phyloP scores from a whole-genome alignment of 2,888 invertebrate species.

The Opisthograptis luteolata region DNA sequence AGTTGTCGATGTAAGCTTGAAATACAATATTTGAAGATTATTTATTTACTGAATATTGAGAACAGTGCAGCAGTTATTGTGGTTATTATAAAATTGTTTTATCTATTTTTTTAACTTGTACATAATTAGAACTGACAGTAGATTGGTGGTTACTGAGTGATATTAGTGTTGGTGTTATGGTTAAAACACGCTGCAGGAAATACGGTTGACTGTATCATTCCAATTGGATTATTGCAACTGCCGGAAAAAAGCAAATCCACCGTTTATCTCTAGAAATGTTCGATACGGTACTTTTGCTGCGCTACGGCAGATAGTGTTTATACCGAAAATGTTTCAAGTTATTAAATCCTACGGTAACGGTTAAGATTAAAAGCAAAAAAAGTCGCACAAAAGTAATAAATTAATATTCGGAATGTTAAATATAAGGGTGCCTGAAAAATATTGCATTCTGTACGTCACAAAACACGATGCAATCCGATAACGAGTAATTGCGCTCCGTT shows the following conservation, averaged over 20 bases:
- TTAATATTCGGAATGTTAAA: conserved; percentile 45
- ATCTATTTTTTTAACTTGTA: conserved; percentile 59
- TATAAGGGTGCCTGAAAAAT: conserved; percentile 60
- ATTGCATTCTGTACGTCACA: conserved; percentile 70
- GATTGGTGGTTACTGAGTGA: conserved; percentile 60
- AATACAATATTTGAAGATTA: conserved; percentile 28
- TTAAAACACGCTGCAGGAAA: conserved; percentile 44
- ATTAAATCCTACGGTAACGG: conserved; percentile 35
- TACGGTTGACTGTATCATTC: conserved; percentile 67
- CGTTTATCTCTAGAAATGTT: background rate
- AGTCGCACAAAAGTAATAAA: conserved; percentile 67
- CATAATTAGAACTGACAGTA: conserved; percentile 62
- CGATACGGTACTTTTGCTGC: conserved; percentile 30
- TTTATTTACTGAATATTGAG: conserved; percentile 16
- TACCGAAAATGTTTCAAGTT: no score
- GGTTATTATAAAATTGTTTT: conserved; percentile 53
- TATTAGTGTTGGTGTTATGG: conserved; percentile 62
- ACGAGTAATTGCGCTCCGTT: conserved; percentile 40
- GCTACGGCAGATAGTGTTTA: background rate
- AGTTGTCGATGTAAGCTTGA: conserved; percentile 55
- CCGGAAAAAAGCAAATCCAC: conserved; percentile 43
- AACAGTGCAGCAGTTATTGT: conserved; percentile 44
- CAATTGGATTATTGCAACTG: conserved; percentile 52
- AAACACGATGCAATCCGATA: conserved; percentile 50
- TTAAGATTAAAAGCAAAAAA: conserved; percentile 44